A percentile compares a stretch with the other conserved stretches of the same genome.
phyloP scores from a whole-genome alignment of 2,888 invertebrate genomes.

The Venusia cambrica region DNA sequence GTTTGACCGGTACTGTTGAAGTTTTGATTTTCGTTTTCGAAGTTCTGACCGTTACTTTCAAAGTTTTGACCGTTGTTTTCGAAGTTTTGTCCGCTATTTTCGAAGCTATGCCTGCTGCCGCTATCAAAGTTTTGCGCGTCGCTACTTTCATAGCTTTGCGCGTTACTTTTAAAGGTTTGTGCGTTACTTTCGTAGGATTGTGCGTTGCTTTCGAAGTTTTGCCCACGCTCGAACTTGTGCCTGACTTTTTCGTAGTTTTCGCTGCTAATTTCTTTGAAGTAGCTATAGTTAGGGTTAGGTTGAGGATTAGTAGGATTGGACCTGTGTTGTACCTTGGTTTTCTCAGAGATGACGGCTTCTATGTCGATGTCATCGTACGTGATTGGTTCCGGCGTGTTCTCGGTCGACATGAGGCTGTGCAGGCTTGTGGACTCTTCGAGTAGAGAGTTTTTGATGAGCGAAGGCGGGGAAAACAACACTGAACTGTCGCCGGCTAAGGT shows the following conservation, averaged over 20 bases:
- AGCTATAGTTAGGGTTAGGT: constrained; percentile 48
- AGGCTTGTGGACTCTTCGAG: constrained; percentile 84
- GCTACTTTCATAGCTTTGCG: constrained; percentile 7
- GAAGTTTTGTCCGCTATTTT: constrained; percentile 1
- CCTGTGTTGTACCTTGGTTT: constrained; percentile 79
- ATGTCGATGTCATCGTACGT: constrained; percentile 64
- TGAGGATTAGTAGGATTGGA: constrained; percentile 71
- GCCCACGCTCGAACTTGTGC: constrained; percentile 15
- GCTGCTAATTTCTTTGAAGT: constrained; percentile 42
- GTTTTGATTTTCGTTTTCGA: constrained; percentile 22
- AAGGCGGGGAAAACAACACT: constrained; percentile 92
- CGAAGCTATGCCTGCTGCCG: constrained; percentile 8
- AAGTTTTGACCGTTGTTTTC: constrained; percentile 16
- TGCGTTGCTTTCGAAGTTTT: constrained; percentile 11
- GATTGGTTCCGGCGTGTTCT: constrained; percentile 62
- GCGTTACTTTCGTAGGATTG: constrained; percentile 9
- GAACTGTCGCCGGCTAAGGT: constrained; percentile 89
- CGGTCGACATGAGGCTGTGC: constrained; percentile 71
- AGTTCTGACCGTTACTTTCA: constrained; percentile 21
- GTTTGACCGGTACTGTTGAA: constrained; percentile 23
- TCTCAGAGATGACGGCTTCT: constrained; percentile 61
- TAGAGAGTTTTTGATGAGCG: constrained; percentile 91
- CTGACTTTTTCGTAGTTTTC: no score
- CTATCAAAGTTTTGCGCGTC: neutral
- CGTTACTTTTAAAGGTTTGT: constrained; percentile 15